Conservation (phyloP, 2,888 invertebrate genomes). For the Falcaria lacertinaria region DNA sequence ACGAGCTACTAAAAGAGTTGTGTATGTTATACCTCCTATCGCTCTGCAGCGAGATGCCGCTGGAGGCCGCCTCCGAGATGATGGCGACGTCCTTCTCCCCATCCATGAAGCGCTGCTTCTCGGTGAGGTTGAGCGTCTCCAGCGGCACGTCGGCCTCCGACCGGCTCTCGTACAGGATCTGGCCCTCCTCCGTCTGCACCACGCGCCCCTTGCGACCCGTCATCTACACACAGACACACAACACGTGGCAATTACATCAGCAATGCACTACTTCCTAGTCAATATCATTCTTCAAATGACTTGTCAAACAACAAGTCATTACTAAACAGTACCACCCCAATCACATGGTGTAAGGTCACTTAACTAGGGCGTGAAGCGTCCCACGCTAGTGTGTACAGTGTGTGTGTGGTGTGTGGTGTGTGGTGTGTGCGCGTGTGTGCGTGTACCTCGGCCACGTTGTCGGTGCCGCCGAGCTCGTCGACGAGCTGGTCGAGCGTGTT, state of each 20-base stretch:
- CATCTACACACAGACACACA: conserved; percentile 82
- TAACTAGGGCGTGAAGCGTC: too few relatives aligned
- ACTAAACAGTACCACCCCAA: too few relatives aligned
- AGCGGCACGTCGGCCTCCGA: conserved; percentile 97
- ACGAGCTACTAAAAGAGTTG: too few relatives aligned
- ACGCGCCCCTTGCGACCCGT: conserved; percentile 97
- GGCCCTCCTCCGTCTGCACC: conserved; percentile 95
- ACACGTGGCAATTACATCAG: neutral
- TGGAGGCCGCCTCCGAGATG: conserved; percentile 99
- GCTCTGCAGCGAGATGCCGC: conserved; percentile 97
- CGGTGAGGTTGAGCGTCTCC: conserved; percentile 97
- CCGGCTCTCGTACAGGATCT: conserved; percentile 95
- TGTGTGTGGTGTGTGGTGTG: neutral
- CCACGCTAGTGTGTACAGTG: neutral
- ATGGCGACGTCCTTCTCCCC: conserved; percentile 99
- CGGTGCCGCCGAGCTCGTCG: conserved; percentile 98
- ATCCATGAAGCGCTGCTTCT: conserved; percentile 96
- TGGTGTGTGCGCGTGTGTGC: neutral
- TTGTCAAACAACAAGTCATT: too few relatives aligned
- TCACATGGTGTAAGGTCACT: too few relatives aligned
- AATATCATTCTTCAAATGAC: too few relatives aligned
- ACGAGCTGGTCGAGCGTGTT: conserved; percentile 99
- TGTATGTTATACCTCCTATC: conserved; percentile 90
- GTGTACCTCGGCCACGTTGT: conserved; percentile 95
- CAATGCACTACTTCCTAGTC: neutral